Evolutionary conservation across 2,797 vertebrate species (phyloP), one percentile per base, ranked within the genome.

Genomic region (Dromococcyx pavoninus): DNA sequence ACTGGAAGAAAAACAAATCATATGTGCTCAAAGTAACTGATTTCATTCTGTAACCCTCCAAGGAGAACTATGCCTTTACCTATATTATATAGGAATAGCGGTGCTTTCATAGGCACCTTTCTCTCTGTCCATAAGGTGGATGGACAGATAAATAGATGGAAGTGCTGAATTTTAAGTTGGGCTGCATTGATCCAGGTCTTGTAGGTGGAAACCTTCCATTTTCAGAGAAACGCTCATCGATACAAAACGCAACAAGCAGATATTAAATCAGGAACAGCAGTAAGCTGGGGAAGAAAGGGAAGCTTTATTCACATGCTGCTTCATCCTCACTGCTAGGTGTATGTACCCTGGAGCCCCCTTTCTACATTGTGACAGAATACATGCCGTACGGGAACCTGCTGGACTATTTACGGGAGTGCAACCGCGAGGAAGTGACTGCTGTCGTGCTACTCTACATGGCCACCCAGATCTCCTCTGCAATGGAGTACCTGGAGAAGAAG

Each of bases 401-500:
- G 28, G 99, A 99, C 94, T 99, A 99, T 82, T 97, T 99, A 89
- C 98, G 99, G 14, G 99, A 99, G 44, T 99, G 99, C 97, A 99
- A 98, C 96, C 98, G 99, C 2, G 99, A 99, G 73, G 99, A 99
- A 95, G 99, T 99, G 96, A 99, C 99, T 1, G 99, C 99, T 3
- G 99, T 99, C 14, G 99, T 99, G 67, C 97, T 99, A 88, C 99
- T 99, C 14, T 99, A 99, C 97, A 99, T 99, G 99, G 99, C 99
- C 90, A 99, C 99, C 3, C 99, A 99, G 97, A 99, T 99, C 98
- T 99, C 99, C 44, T 99, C 99, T 53, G 99, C 99, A 69, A 99
- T 99, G 99, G 99, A 99, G 88, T 99, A 99, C 92, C 96, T 99
- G 90, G 99, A 99, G 97, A 99, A 99, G 97, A 99, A 99, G 97